phyloP scores from a whole-genome alignment of 2,888 invertebrate species.

The Prenolepis imparis region DNA sequence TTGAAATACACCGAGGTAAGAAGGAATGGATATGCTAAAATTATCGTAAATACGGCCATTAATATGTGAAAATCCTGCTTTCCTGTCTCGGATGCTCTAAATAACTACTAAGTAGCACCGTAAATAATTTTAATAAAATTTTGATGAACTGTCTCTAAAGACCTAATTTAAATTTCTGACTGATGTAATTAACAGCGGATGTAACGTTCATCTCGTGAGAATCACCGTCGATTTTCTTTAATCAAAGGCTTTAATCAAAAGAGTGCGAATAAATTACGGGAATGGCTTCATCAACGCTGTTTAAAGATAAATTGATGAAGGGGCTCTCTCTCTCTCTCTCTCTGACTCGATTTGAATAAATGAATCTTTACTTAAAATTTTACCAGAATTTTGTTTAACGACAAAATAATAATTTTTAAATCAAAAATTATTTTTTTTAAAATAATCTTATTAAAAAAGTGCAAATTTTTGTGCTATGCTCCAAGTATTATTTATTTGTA shows the following conservation, averaged over 20 bases:
- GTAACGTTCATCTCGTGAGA: conserved; percentile 12
- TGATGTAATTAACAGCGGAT: conserved; percentile 41
- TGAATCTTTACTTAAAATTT: background rate
- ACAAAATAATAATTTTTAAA: background rate
- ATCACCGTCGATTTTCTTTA: conserved; percentile 62
- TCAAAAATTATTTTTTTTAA: background rate
- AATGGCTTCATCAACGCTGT: conserved; percentile 68
- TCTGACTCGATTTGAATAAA: conserved; percentile 79
- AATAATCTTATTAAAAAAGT: conserved; percentile 4
- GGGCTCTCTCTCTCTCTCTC: background rate
- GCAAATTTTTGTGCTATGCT: background rate
- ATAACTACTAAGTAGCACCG: conserved; percentile 7
- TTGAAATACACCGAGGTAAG: background rate
- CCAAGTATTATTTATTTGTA: background rate
- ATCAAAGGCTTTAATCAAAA: conserved; percentile 73
- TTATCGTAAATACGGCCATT: background rate
- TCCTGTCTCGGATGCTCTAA: background rate
- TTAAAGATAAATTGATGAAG: conserved; percentile 75
- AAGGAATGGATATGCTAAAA: conserved; percentile 5
- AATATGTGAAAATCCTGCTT: background rate
- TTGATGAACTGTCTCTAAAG: conserved; percentile 25
- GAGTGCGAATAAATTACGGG: conserved; percentile 68
- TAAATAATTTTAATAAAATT: conserved; percentile 12
- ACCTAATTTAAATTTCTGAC: conserved; percentile 62
- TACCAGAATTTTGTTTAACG: background rate